Evolutionary conservation across 2,888 invertebrate species (phyloP), one percentile per base, ranked within the genome.

Genomic region (Drosophila mayaguana): DNA sequence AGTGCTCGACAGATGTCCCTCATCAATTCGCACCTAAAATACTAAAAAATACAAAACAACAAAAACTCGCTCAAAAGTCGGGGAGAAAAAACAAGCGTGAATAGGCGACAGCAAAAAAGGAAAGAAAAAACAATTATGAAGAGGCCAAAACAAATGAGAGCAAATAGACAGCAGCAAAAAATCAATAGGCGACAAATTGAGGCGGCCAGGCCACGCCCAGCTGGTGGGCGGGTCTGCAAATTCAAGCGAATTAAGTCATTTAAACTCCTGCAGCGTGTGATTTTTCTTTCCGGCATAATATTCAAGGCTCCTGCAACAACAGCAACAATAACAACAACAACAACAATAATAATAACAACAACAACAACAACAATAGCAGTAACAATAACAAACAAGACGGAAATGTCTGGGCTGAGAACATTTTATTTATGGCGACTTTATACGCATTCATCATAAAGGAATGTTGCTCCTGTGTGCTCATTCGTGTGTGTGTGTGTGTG

Each of bases 251-350:
- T 88, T 83, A 85, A 86, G 85, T 86, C 81, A 80, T 83, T 86
- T 83, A 81, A 85, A 88, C 83, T 85, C 81, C 88, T 78, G 80
- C 75, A 80, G 85, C 88, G 81, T 83, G 83, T 81, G 85, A 85
- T 85, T 85, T 85, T 78, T 78, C 75, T 83, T 85, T 85, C 80
- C 86, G 78, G 75, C 74, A 80, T 72, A 74, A 83, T 83, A 83
- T 74, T 69, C 71, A 81, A 70, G 63, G 65, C 38, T 42, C 59
- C 55, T 59, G 76, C 71, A 74, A 60, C 69, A 64, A 59, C 56
- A 66, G 11, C 65, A 68, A 50, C 66, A 60, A 34, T 22, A 22
- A 3, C 22, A 5, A 3, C 43, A 62, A n/a, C 38, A 61, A 9
- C 6, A 12, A 57, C 42, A 53, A 28, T 28, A 56, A 36, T 32